Conservation (phyloP, 2,888 invertebrate genomes). For the Cataglyphis livida region DNA sequence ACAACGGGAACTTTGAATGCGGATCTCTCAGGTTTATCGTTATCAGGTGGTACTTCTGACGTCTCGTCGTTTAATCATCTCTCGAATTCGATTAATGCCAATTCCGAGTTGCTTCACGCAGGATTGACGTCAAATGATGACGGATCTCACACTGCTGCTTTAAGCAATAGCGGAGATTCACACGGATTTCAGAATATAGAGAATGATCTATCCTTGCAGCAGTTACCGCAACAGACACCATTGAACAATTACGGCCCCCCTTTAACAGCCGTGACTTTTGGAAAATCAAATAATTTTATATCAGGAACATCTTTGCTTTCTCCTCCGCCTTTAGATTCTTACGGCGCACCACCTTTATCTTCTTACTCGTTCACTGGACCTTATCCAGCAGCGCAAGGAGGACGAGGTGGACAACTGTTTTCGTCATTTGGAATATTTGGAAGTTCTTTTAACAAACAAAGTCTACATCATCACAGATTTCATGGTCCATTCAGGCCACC, state of each 20-base stretch:
- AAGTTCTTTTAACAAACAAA: constrained; percentile 83
- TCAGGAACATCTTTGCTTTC: constrained; percentile 56
- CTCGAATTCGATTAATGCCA: constrained; percentile 29
- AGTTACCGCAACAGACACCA: constrained; percentile 68
- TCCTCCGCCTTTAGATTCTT: constrained; percentile 72
- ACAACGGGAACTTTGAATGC: constrained; percentile 63
- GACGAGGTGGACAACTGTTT: constrained; percentile 83
- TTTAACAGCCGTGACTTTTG: constrained; percentile 77
- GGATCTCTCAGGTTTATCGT: constrained; percentile 58
- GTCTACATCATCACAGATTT: constrained; percentile 64
- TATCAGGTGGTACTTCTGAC: constrained; percentile 57
- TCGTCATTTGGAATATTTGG: constrained; percentile 74
- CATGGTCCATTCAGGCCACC: constrained; percentile 69
- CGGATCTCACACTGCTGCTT: constrained; percentile 59
- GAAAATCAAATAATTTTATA: constrained; percentile 82
- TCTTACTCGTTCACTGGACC: constrained; percentile 83
- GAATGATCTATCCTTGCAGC: constrained; percentile 73
- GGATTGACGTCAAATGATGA: constrained; percentile 41
- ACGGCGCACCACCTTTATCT: constrained; percentile 78
- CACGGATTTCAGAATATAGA: constrained; percentile 58
- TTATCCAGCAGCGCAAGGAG: constrained; percentile 83
- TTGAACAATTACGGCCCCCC: constrained; percentile 70
- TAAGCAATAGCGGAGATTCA: constrained; percentile 49
- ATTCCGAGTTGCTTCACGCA: constrained; percentile 22
- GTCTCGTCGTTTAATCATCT: constrained; percentile 58